phyloP scores from a whole-genome alignment of 53 echinoderm and acorn worm species.

The Echinometra lucunter region DNA sequence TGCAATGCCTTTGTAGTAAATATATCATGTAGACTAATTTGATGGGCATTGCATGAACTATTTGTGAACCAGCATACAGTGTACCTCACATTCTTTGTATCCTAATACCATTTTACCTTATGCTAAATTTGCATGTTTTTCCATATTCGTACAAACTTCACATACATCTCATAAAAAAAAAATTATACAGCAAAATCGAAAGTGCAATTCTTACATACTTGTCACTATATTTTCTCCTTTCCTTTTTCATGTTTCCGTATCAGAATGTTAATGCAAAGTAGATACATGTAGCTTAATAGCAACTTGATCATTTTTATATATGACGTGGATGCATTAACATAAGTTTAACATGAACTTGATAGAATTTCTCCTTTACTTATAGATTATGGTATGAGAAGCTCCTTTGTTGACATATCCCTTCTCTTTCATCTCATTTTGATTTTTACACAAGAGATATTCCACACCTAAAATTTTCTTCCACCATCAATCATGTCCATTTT shows the following conservation, averaged over 20 bases:
- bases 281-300: not conserved
- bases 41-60: not conserved
- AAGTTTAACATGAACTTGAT: not conserved
- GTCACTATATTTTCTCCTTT: not conserved
- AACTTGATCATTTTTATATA: not conserved
- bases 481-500: not conserved
- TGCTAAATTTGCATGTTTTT: not conserved
- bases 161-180: not conserved
- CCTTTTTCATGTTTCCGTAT: not conserved
- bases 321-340: not conserved
- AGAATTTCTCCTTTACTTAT: not conserved
- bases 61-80: not conserved
- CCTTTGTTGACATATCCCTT: not conserved
- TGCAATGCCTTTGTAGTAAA: not conserved
- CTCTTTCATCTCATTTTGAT: not conserved
- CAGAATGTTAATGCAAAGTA: not conserved
- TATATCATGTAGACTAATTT: not conserved
- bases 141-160: not conserved
- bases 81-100: not conserved
- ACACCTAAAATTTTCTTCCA: not conserved
- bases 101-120: not conserved
- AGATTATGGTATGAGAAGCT: too few relatives aligned
- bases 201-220: conserved; percentile 35
- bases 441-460: not conserved
- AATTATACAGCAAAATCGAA: not conserved